Evolutionary conservation across 1,140 invertebrate species (phyloP).

Genomic region (Lasioglossum baleicum): DNA sequence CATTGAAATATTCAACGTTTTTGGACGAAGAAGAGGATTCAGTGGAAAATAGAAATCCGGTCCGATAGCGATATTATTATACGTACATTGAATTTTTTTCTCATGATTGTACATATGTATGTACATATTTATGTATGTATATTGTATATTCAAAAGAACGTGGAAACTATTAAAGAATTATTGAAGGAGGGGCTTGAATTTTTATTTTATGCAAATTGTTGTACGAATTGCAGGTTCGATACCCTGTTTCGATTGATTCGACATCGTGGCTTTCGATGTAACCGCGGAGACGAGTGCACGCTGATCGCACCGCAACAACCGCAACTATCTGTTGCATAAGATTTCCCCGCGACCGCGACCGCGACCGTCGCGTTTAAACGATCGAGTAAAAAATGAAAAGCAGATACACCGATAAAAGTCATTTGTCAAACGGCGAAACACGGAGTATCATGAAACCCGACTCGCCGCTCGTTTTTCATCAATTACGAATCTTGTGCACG

Average conservation of each 20-base stretch:
- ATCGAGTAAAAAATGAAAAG: slow-evolving; percentile 7
- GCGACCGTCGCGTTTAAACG: neutral
- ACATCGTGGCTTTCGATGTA: neutral
- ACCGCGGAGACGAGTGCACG: neutral
- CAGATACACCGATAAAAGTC: neutral
- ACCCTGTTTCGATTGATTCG: slow-evolving; percentile 30
- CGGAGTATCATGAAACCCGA: neutral
- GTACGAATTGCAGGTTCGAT: neutral
- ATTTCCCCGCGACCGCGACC: neutral
- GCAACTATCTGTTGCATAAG: slow-evolving; percentile 36
- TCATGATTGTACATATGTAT: no score
- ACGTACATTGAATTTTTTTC: no score
- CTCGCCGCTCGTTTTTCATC: neutral
- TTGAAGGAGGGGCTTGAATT: no score
- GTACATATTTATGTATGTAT: no score
- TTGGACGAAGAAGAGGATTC: neutral
- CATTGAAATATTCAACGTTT: slow-evolving; percentile 9
- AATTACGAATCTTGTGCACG: neutral
- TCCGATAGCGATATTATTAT: neutral
- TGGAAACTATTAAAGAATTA: no score
- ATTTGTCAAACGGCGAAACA: slow-evolving; percentile 13
- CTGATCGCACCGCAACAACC: neutral
- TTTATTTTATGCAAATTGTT: no score
- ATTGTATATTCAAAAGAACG: no score
- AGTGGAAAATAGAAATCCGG: neutral